Conservation (phyloP, 2,113 vertebrate genomes). For the Columbina picui region DNA sequence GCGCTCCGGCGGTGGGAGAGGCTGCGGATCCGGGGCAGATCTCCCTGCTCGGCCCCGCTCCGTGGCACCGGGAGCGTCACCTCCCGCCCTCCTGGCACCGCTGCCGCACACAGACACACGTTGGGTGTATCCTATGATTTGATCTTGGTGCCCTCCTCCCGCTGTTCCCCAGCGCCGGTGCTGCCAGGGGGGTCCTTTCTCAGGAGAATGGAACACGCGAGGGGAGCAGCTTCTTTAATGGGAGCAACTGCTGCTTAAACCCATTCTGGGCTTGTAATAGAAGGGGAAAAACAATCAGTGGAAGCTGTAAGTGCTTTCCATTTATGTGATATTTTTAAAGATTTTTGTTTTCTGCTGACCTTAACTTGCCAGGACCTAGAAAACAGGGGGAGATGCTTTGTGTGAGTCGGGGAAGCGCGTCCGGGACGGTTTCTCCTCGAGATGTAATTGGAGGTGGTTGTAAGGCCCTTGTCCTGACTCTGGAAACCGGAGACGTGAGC, state of each 20-base stretch:
- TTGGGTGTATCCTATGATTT: no score
- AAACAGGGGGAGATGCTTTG: not conserved
- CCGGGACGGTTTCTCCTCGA: not conserved
- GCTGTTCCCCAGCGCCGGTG: fast-evolving
- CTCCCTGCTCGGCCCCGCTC: not conserved
- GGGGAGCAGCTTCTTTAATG: not conserved
- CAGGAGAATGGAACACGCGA: not conserved
- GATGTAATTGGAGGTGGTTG: not conserved
- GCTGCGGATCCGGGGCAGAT: not conserved
- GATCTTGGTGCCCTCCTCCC: not conserved
- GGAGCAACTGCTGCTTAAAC: conserved; percentile 6
- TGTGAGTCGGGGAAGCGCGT: not conserved
- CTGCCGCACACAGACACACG: fast-evolving
- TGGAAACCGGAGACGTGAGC: not conserved
- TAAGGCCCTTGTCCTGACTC: not conserved
- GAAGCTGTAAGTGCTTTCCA: not conserved
- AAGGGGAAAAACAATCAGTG: not conserved
- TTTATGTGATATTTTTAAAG: not conserved
- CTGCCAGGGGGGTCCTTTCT: not conserved
- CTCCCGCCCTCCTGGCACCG: not conserved
- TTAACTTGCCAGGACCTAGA: not conserved
- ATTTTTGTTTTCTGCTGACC: not conserved
- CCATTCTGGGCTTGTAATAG: not conserved
- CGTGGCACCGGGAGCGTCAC: not conserved
- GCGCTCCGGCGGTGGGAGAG: not conserved